Base-by-base conservation (phyloP, 2,888 invertebrate species). In the Lasioglossum vierecki region DNA sequence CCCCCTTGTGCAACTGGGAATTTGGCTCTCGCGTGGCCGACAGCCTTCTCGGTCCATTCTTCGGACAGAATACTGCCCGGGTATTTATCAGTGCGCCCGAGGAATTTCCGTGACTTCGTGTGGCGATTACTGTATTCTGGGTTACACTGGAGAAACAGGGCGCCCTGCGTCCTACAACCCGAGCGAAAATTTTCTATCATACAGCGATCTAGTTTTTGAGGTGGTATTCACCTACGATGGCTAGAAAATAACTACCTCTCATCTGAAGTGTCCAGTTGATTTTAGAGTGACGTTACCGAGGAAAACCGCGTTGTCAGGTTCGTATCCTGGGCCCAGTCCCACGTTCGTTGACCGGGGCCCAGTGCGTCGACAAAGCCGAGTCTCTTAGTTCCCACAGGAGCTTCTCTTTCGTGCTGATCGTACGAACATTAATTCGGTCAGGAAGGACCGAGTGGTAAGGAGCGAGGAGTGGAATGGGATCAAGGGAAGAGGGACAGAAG, bases 371-470 rank as follows among this genome's bases (percentile, higher is more conserved):
- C 83, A 88, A 86, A 79, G 80, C 80, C 66, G 41, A 60, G 81
- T 79, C 68, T 78, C 78, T 79, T 68, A 76, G 85, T 90, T 92
- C 91, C 87, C 91, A 91, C 91, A 91, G 88, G 89, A 85, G 81
- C 85, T 87, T 91, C 90, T 91, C 53, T 53, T 91, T 88, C 92
- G 91, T 92, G 92, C 87, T 83, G 86, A 75, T 79, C 79, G 83
- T 89, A 84, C 83, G 82, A 76, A 88, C 86, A 82, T 86, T 90
- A 90, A 90, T 90, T 88, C 89, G 90, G 83, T 82, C 79, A 78
- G 88, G 90, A 88, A 90, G 89, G 88, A 90, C 88, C 86, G 88
- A 87, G 86, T 79, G 88, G 83, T 68, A 86, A 80, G 80, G 66
- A 78, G 80, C 76, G 82, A 77, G 87, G 80, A 41, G 86, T 83